Percentiles rank a stretch among this genome's conserved stretches.
Evolutionary conservation across 2,888 invertebrate species (phyloP).

Genomic region (Trachelus stipa): DNA sequence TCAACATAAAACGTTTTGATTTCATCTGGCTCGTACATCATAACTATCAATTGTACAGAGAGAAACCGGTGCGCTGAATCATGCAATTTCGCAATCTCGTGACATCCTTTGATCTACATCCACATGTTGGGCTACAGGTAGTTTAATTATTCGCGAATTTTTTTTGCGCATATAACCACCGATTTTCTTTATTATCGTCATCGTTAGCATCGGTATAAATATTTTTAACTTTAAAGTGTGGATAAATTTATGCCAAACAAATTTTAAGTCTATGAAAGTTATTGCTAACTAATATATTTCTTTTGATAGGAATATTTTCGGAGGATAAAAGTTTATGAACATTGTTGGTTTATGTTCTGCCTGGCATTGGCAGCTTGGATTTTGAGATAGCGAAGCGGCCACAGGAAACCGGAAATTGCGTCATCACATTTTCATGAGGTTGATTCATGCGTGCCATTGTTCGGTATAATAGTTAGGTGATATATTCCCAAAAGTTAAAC

Average conservation of each 20-base stretch:
- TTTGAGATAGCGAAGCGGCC: not conserved
- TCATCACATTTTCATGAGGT: constrained; percentile 21
- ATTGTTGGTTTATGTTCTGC: not conserved
- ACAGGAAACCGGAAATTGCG: constrained; percentile 23
- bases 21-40: not conserved
- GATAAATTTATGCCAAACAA: not conserved
- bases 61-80: not conserved
- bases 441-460: constrained; percentile 18
- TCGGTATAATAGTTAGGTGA: not conserved
- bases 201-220: not conserved
- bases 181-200: not conserved
- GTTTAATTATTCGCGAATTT: not conserved
- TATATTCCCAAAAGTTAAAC: not conserved
- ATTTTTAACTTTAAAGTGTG: not conserved
- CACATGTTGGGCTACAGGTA: not conserved
- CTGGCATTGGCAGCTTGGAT: not conserved
- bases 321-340: not conserved
- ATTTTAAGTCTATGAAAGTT: not conserved
- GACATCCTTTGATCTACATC: constrained; percentile 4
- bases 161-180: not conserved
- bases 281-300: not conserved
- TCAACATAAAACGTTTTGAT: not conserved
- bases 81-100: not conserved
- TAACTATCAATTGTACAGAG: not conserved
- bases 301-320: not conserved